A percentile compares a stretch with the other conserved stretches of the same genome.
These are phyloP conservation scores for Anolis carolinensis DNA, from an alignment of 2,113 vertebrate species.

Conservation along the genomic window DNA sequence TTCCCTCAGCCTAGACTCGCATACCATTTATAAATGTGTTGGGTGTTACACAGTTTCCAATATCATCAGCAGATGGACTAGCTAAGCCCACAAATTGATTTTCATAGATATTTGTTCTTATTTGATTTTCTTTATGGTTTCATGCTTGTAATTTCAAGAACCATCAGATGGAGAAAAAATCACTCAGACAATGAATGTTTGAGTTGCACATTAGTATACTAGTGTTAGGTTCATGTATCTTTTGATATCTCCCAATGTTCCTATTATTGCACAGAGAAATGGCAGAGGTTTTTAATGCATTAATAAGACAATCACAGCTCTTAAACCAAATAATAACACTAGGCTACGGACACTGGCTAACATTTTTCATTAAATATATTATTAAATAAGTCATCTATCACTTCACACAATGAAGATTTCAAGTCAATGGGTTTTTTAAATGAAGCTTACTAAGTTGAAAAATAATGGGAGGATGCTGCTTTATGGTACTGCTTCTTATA, in stretches of 20 bases:
- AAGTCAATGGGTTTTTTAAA: slow-evolving; percentile 50
- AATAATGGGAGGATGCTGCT: slow-evolving; percentile 2
- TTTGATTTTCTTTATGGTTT: slow-evolving; percentile 68
- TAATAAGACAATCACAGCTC: slow-evolving; percentile 64
- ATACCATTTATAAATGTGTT: slow-evolving; percentile 44
- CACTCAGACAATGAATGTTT: slow-evolving; percentile 57
- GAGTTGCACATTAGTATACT: slow-evolving; percentile 66
- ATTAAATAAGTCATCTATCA: slow-evolving; percentile 42
- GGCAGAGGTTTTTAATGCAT: slow-evolving; percentile 56
- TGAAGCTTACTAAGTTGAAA: slow-evolving; percentile 16
- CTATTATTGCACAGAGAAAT: slow-evolving; percentile 56
- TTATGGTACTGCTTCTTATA: slow-evolving; percentile 35
- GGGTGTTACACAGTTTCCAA: slow-evolving; percentile 56
- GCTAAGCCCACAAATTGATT: slow-evolving; percentile 64
- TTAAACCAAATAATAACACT: slow-evolving; percentile 62
- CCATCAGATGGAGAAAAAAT: slow-evolving; percentile 61
- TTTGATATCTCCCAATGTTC: slow-evolving; percentile 56
- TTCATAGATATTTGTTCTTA: slow-evolving; percentile 65
- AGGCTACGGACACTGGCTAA: slow-evolving; percentile 50
- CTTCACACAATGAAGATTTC: slow-evolving; percentile 42
- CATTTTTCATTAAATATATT: slow-evolving; percentile 61
- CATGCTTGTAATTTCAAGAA: slow-evolving; percentile 71
- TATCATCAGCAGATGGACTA: slow-evolving; percentile 53
- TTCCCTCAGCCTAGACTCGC: slow-evolving; percentile 24
- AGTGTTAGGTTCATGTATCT: slow-evolving; percentile 63